These are phyloP conservation scores for Platysternon megacephalum DNA, from an alignment of 2,113 vertebrate species.

Conservation along the genomic window DNA sequence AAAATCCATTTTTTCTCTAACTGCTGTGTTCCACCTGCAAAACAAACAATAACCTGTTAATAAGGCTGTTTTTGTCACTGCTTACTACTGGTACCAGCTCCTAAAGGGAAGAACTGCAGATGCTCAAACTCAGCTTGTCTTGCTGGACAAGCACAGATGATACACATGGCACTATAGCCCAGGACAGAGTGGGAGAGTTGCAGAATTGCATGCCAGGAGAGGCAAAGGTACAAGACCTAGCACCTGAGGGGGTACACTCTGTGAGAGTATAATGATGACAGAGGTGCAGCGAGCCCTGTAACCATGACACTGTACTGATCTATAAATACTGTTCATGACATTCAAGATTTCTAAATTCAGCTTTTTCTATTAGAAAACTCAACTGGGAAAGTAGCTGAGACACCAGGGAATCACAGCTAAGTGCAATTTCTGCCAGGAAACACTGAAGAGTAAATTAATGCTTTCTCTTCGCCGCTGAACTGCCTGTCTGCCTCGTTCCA, in stretches of 20 bases:
- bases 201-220: neutral
- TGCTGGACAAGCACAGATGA: neutral
- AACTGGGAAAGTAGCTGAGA: neutral
- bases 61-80: neutral
- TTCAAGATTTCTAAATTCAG: neutral
- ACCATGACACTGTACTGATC: neutral
- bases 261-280: neutral
- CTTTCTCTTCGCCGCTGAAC: neutral
- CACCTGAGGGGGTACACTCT: neutral
- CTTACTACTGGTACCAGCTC: neutral
- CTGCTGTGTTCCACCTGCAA: neutral
- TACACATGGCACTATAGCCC: neutral
- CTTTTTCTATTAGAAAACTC: neutral
- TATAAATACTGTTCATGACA: neutral
- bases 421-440: neutral
- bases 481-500: neutral
- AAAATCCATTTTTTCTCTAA: neutral
- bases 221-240: neutral
- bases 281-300: neutral
- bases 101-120: neutral
- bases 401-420: neutral
- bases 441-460: neutral
- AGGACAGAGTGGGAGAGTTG: neutral
- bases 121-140: neutral
- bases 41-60: neutral